Conservation (phyloP, 2,888 invertebrate genomes). For the Agrotis exclamationis region DNA sequence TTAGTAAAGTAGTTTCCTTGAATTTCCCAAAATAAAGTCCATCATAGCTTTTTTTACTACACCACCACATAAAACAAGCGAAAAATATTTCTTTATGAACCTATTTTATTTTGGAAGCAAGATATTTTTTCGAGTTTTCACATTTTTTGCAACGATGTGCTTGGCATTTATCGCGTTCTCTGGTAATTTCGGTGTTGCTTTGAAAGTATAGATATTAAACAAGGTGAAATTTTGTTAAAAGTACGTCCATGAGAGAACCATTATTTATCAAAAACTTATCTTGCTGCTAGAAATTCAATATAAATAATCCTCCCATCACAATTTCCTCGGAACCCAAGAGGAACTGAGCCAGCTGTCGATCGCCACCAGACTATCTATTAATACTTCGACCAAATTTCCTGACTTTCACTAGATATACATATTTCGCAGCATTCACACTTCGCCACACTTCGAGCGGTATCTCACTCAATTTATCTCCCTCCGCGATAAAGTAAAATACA, state of each 20-base stretch:
- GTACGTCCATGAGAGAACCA: background rate
- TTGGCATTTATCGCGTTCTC: background rate
- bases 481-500: slow-evolving; percentile 87
- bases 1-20: background rate
- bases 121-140: background rate
- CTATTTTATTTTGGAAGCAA: background rate
- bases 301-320: slow-evolving; percentile 30
- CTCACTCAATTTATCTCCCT: slow-evolving; percentile 87
- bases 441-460: slow-evolving; percentile 77
- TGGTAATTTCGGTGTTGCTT: background rate
- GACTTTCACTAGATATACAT: slow-evolving; percentile 55
- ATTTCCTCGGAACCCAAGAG: slow-evolving; percentile 29
- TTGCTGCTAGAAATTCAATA: background rate
- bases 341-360: slow-evolving; percentile 41
- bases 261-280: background rate
- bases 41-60: background rate
- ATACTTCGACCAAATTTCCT: slow-evolving; percentile 63
- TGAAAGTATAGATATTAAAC: background rate
- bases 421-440: slow-evolving; percentile 72
- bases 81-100: background rate
- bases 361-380: slow-evolving; percentile 52
- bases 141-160: background rate
- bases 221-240: background rate
- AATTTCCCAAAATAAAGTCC: background rate
- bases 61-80: background rate